Conservation (phyloP, 1,140 invertebrate species). For the Caligus rogercresseyi region DNA sequence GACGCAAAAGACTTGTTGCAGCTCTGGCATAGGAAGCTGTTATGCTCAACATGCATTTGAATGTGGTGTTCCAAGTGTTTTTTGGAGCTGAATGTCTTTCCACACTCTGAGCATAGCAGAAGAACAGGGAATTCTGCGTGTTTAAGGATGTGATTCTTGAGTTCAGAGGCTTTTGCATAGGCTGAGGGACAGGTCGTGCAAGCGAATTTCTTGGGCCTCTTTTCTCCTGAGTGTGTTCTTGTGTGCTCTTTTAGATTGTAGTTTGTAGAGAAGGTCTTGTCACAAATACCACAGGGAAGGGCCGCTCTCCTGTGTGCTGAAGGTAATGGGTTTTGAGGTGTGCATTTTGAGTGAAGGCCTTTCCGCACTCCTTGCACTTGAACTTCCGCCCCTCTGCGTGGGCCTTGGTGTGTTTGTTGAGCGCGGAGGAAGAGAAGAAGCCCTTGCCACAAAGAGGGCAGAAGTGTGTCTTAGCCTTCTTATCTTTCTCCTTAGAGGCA, state of each 20-base stretch:
- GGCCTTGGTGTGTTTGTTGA: conserved; percentile 27
- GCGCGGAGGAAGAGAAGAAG: conserved; percentile 25
- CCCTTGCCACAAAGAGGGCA: conserved; percentile 20
- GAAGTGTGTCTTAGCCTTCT: conserved; percentile 1
- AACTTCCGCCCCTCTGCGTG: conserved; percentile 45
- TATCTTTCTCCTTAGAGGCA: not conserved
- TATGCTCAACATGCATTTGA: conserved; percentile 65
- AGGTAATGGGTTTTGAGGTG: conserved; percentile 28
- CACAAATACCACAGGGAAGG: conserved; percentile 24
- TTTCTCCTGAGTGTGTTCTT: conserved; percentile 3
- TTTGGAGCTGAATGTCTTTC: conserved; percentile 66
- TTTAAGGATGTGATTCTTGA: conserved; percentile 18
- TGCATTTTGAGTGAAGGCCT: conserved; percentile 42
- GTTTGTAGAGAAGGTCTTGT: conserved; percentile 15
- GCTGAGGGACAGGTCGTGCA: conserved; percentile 29
- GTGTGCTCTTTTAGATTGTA: conserved; percentile 13
- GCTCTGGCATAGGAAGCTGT: conserved; percentile 66
- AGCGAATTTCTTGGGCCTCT: not conserved
- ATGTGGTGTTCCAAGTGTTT: conserved; percentile 72
- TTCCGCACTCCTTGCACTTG: conserved; percentile 41
- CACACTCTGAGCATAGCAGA: conserved; percentile 52
- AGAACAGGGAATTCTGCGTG: conserved; percentile 23
- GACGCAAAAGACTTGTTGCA: conserved; percentile 56
- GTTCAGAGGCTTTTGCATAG: conserved; percentile 26
- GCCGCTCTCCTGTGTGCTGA: conserved; percentile 23